Conservation (phyloP, 2,113 vertebrate genomes). For the Genyomyrus donnyi region DNA sequence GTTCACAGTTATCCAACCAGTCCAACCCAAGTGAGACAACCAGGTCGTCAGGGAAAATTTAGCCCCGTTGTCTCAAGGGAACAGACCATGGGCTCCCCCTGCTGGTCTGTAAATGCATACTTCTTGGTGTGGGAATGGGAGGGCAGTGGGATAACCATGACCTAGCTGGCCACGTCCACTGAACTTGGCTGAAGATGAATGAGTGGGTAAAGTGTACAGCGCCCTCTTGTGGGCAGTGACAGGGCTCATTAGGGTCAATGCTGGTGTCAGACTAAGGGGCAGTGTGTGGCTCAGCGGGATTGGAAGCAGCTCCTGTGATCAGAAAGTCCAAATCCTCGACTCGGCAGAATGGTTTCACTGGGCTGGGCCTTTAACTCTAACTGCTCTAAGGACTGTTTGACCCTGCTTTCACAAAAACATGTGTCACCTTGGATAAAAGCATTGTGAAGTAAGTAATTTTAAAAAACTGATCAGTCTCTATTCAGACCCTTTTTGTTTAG, state of each 20-base stretch:
- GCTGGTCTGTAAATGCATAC: background rate
- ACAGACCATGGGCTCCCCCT: background rate
- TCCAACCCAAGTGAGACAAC: background rate
- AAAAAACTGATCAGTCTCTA: background rate
- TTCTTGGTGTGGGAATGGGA: background rate
- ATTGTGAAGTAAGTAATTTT: background rate
- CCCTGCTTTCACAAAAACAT: background rate
- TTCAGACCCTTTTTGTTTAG: background rate
- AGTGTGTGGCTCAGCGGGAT: background rate
- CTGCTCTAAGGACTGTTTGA: background rate
- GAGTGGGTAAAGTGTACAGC: background rate
- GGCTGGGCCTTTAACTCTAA: background rate
- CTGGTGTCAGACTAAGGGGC: background rate
- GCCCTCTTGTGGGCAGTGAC: background rate
- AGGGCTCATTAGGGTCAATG: background rate
- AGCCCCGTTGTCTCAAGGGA: background rate
- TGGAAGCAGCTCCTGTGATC: background rate
- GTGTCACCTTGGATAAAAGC: background rate
- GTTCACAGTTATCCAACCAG: background rate
- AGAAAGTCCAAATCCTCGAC: background rate
- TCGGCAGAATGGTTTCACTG: background rate
- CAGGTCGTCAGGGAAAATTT: background rate
- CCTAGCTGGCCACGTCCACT: background rate
- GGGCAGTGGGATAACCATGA: background rate
- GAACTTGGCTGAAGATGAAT: background rate